Conservation (phyloP, 2,888 invertebrate species). For the Tromatobia lineatoria region DNA sequence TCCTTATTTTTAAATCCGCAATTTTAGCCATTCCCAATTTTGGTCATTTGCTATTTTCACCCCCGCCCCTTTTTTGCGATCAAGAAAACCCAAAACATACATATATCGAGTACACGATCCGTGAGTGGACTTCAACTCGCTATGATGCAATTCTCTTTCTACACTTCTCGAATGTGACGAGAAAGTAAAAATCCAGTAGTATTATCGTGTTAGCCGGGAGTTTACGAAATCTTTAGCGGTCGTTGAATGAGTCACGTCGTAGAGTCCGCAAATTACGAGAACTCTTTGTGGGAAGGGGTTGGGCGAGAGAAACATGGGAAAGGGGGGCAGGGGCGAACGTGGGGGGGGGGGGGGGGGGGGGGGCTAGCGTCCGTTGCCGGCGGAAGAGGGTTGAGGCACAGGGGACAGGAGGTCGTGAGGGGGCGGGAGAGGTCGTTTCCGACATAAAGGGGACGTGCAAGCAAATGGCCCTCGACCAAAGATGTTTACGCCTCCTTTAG, state of each 20-base stretch:
- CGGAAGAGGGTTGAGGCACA: neutral
- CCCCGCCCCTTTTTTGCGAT: no score
- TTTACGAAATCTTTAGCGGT: constrained; percentile 55
- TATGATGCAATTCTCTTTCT: no score
- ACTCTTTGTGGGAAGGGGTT: constrained; percentile 13
- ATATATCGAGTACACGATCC: no score
- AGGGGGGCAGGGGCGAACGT: no score
- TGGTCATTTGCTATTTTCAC: no score
- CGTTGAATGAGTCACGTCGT: constrained; percentile 40
- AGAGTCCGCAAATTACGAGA: constrained; percentile 52
- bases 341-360: constrained; percentile 47
- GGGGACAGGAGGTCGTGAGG: constrained; percentile 56
- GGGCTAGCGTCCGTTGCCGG: constrained; percentile 32
- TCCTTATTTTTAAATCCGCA: no score
- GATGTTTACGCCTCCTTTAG: constrained; percentile 81
- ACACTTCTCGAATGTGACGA: no score
- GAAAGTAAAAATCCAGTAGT: neutral
- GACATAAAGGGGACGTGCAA: constrained; percentile 68
- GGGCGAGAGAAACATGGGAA: neutral
- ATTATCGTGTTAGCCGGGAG: constrained; percentile 30
- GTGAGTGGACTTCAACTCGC: no score
- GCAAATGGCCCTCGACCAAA: constrained; percentile 78
- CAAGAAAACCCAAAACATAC: no score
- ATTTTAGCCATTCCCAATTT: no score
- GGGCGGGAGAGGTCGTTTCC: constrained; percentile 60